These are phyloP conservation scores for Globia sparganii DNA, from an alignment of 2,888 invertebrate genomes.

Conservation along the genomic window DNA sequence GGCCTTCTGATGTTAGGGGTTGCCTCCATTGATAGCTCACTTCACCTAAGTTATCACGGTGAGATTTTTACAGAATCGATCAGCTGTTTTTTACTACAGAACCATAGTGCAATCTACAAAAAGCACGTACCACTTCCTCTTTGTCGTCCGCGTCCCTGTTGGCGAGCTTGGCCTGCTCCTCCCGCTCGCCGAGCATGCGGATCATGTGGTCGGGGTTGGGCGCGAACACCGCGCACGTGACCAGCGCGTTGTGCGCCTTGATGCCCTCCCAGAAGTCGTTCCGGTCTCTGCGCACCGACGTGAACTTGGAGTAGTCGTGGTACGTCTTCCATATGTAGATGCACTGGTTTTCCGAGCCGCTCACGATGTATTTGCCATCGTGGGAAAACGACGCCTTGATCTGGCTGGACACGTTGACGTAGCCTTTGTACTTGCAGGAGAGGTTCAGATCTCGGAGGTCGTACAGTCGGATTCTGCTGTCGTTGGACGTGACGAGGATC, in stretches of 20 bases:
- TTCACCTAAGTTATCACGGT: no score
- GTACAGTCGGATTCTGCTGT: slow-evolving; percentile 98
- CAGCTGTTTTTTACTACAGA: background rate
- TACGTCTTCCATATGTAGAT: slow-evolving; percentile 99
- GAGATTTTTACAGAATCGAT: no score
- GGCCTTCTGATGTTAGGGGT: no score
- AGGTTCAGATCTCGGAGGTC: slow-evolving; percentile 98
- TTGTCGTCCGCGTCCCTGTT: slow-evolving; percentile 71
- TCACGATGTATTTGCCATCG: slow-evolving; percentile 98
- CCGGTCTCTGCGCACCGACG: slow-evolving; percentile 96
- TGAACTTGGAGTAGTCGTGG: slow-evolving; percentile 98
- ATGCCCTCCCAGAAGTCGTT: slow-evolving; percentile 99
- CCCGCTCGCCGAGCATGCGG: slow-evolving; percentile 92
- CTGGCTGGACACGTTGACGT: slow-evolving; percentile 98
- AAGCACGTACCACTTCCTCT: slow-evolving; percentile 78
- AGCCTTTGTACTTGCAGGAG: slow-evolving; percentile 98
- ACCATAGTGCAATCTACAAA: background rate
- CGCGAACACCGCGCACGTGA: slow-evolving; percentile 99
- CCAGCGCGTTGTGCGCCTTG: slow-evolving; percentile 97
- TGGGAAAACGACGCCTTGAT: slow-evolving; percentile 99
- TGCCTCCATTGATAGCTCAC: no score
- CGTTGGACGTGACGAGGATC: slow-evolving; percentile 99
- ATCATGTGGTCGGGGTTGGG: slow-evolving; percentile 98
- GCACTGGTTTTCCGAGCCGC: slow-evolving; percentile 99
- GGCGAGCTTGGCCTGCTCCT: slow-evolving; percentile 79